Conservation (phyloP, 2,797 vertebrate genomes). For the Oreochromis grahami region DNA sequence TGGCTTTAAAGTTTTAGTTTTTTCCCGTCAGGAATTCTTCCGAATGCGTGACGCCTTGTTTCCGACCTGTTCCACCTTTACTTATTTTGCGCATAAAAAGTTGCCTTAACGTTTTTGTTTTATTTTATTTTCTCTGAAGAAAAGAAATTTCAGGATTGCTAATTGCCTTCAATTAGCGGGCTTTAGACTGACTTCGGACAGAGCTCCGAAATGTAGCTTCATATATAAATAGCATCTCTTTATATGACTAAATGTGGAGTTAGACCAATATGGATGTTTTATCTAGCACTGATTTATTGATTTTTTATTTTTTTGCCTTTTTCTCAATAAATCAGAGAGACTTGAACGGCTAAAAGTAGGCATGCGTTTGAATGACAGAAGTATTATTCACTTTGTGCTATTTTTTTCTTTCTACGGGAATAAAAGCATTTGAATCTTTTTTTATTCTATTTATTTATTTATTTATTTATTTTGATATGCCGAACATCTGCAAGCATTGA, state of each 20-base stretch:
- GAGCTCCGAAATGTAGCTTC: not conserved
- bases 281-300: not conserved
- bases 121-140: not conserved
- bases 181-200: not conserved
- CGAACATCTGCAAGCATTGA: conserved; percentile 72
- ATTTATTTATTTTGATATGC: not conserved
- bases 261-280: not conserved
- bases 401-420: conserved; percentile 6
- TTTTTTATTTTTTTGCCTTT: not conserved
- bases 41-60: not conserved
- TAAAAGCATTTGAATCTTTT: conserved; percentile 50
- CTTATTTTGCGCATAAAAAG: not conserved
- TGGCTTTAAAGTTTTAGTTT: conserved; percentile 37
- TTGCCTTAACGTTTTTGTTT: not conserved
- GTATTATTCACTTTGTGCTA: conserved; percentile 39
- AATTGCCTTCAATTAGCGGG: not conserved
- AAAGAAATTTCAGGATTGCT: not conserved
- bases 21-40: conserved; percentile 34
- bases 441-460: fast-evolving
- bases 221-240: not conserved
- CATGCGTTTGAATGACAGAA: conserved; percentile 24
- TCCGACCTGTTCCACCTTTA: not conserved
- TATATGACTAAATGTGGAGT: not conserved
- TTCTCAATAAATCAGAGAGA: not conserved
- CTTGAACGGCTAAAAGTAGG: conserved; percentile 7